These are phyloP conservation scores for Patagioenas fasciata DNA, from an alignment of 2,113 vertebrate species.

Conservation along the genomic window DNA sequence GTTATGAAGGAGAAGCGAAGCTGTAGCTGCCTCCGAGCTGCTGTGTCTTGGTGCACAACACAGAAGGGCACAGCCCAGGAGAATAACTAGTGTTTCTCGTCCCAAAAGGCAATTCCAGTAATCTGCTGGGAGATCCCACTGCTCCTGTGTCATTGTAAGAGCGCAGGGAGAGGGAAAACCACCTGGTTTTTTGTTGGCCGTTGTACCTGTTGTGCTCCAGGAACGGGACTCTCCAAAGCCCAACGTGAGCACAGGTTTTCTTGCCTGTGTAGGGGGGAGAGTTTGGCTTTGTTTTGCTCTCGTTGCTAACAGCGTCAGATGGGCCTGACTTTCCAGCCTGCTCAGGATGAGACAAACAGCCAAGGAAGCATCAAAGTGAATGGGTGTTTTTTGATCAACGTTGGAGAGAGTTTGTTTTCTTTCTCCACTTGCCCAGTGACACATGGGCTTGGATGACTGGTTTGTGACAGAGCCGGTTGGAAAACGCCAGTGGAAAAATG, in stretches of 20 bases:
- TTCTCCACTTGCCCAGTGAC: slow-evolving; percentile 61
- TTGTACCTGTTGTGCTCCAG: background rate
- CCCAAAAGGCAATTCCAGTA: background rate
- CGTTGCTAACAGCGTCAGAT: slow-evolving; percentile 59
- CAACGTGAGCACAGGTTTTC: slow-evolving; percentile 7
- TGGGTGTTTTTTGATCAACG: slow-evolving; percentile 53
- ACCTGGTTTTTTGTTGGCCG: background rate
- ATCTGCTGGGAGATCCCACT: background rate
- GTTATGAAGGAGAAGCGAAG: background rate
- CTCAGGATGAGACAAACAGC: slow-evolving; percentile 59
- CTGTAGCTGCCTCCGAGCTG: background rate
- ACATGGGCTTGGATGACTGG: slow-evolving; percentile 57
- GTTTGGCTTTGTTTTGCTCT: slow-evolving; percentile 62
- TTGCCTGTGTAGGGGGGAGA: background rate
- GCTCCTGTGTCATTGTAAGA: background rate
- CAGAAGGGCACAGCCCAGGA: background rate
- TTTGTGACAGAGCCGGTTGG: slow-evolving; percentile 53
- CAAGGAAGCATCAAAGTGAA: slow-evolving; percentile 66
- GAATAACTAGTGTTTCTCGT: background rate
- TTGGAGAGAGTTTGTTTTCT: slow-evolving; percentile 62
- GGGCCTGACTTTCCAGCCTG: slow-evolving; percentile 44
- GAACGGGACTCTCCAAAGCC: background rate
- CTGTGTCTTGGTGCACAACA: background rate
- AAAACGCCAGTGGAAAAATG: slow-evolving; percentile 69
- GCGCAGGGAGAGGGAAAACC: background rate